Conservation (phyloP, 1,140 invertebrate genomes). For the Himalopsyche phryganea region DNA sequence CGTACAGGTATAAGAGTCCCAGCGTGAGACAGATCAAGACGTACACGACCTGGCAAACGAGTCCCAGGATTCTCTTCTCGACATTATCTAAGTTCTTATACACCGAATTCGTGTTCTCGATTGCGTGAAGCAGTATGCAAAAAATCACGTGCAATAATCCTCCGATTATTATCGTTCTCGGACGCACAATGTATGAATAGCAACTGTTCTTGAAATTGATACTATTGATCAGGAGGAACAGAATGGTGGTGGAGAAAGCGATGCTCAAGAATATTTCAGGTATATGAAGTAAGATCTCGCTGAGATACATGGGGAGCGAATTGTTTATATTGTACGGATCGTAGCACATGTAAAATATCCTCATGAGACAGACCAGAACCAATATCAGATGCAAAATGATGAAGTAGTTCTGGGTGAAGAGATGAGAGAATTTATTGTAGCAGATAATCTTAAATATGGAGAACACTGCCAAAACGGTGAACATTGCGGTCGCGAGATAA, state of each 20-base stretch:
- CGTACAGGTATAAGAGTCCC: constrained; percentile 78
- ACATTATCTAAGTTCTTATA: constrained; percentile 47
- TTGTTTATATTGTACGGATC: constrained; percentile 83
- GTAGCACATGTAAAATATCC: constrained; percentile 83
- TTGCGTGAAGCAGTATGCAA: constrained; percentile 75
- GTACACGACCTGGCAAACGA: constrained; percentile 79
- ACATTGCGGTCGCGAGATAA: constrained; percentile 77
- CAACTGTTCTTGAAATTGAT: constrained; percentile 62
- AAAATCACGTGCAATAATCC: constrained; percentile 70
- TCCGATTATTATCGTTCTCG: constrained; percentile 69
- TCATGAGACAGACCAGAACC: constrained; percentile 72
- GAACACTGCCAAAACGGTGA: constrained; percentile 75
- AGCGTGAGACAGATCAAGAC: constrained; percentile 74
- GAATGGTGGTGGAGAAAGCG: constrained; percentile 78
- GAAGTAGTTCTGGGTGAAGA: constrained; percentile 79
- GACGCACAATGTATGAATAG: constrained; percentile 66
- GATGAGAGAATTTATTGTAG: constrained; percentile 75
- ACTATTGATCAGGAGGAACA: constrained; percentile 75
- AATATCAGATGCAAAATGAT: constrained; percentile 76
- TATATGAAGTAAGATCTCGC: constrained; percentile 76
- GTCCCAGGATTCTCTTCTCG: constrained; percentile 60
- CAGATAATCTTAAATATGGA: constrained; percentile 78
- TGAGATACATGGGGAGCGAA: constrained; percentile 72
- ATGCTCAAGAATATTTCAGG: constrained; percentile 80
- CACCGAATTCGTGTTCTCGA: constrained; percentile 56